Evolutionary conservation across 2,797 vertebrate genomes (phyloP).

Genomic region (Sciaenops ocellatus): DNA sequence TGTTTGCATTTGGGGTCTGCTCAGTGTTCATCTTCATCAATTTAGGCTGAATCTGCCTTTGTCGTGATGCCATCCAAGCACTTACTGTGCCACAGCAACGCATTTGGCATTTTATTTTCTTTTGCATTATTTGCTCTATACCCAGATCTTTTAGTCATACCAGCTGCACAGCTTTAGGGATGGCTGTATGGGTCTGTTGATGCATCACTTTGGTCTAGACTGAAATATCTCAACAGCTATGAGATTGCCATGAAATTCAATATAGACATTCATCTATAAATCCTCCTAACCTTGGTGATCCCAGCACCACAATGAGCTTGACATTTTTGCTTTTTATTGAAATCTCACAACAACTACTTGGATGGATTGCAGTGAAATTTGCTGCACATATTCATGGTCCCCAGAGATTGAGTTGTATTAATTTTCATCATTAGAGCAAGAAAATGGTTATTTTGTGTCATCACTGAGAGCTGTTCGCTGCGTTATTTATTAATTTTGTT

Average conservation of each 20-base stretch:
- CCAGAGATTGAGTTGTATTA: background rate
- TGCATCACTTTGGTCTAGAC: background rate
- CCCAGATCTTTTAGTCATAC: background rate
- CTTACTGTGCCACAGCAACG: background rate
- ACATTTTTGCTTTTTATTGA: background rate
- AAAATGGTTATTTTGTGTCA: background rate
- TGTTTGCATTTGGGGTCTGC: no score
- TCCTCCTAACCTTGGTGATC: background rate
- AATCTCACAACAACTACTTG: background rate
- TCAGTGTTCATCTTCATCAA: no score
- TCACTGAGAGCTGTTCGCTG: background rate
- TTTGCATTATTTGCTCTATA: background rate
- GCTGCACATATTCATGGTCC: background rate
- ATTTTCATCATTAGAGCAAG: no score
- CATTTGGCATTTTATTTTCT: background rate
- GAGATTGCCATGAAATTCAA: background rate
- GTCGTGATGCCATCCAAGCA: background rate
- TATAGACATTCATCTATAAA: background rate
- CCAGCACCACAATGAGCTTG: background rate
- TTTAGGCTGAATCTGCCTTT: background rate
- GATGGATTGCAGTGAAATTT: background rate
- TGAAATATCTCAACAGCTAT: background rate
- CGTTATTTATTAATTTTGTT: background rate
- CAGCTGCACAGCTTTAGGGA: background rate
- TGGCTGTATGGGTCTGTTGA: background rate